Evolutionary conservation across 2,888 invertebrate genomes (phyloP), one percentile per base, ranked within the genome.

Genomic region (Hololepta plana): DNA sequence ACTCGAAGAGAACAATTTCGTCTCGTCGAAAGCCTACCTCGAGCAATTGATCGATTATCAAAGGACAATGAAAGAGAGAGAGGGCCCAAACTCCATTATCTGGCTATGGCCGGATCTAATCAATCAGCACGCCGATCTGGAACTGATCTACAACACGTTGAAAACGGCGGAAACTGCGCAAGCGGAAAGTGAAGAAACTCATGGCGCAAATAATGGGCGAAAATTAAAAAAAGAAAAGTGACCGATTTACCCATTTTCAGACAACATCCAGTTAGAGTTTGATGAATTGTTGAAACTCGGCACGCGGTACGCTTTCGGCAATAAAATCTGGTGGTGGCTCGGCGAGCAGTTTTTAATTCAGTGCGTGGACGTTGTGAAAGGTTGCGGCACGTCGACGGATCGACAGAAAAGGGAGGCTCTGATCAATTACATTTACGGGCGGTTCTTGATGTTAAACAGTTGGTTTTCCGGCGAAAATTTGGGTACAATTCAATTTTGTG

Each of bases 11-110:
- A 40, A 53, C 1, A 64, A 62, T 0, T 63, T 51, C 32, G 27
- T 31, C 1, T 59, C 60, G 31, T 57, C 67, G 0, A 57, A 62
- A 1, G 46, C 48, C 17, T 67, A 62, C 37, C 39, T 72, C 1
- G 51, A 51, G 36, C 59, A 64, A 35, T 47, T 72, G 1, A 53
- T 71, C 11, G 56, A 64, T 12, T 58, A 64, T 13, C 68, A 71
- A 32, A 49, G 59, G 5, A 55, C 60, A 33, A 45, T 62, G 2
- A 43, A 62, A 3, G 47, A 49, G 1, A 50, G 58, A 24, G 60
- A 62, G 26, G 67, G 64, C 1, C 59, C 62, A 3, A 62, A 61
- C 1, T 61, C 64, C 8, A 51, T 58, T 0, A 48, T 61, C 7
- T 52, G 47, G 48, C 35, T 38, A 5, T 43, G 48, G 28, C 53